phyloP scores from a whole-genome alignment of 2,888 invertebrate species.

The Platerodrilus igneus region DNA sequence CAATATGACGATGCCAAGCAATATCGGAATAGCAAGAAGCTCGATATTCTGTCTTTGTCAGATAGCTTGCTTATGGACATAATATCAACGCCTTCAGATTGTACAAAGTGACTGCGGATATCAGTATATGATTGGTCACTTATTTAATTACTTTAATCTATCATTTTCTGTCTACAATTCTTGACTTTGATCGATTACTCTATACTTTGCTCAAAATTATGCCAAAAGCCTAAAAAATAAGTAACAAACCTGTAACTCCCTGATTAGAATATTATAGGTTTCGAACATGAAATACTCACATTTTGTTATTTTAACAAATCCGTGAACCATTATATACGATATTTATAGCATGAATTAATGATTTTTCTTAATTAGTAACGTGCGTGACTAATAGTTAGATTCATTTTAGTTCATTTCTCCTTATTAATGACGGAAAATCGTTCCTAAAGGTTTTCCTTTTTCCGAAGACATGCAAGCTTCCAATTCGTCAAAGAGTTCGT shows the following conservation, averaged over 20 bases:
- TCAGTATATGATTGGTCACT: conserved; percentile 50
- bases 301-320: too few relatives aligned
- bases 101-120: conserved; percentile 11
- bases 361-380: conserved; percentile 47
- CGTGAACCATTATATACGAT: conserved; percentile 38
- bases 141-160: conserved; percentile 49
- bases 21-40: conserved; percentile 1
- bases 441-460: conserved; percentile 36
- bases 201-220: conserved; percentile 21
- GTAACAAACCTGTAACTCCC: too few relatives aligned
- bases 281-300: too few relatives aligned
- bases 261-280: too few relatives aligned
- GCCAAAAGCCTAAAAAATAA: conserved; percentile 22
- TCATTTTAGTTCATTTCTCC: conserved; percentile 35
- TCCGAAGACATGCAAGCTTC: conserved; percentile 39
- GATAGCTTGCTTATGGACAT: conserved; percentile 15
- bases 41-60: conserved; percentile 9
- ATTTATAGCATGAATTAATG: conserved; percentile 44
- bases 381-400: conserved; percentile 40
- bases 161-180: conserved; percentile 46
- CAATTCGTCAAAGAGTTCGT: conserved; percentile 45
- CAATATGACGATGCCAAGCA: conserved; percentile 32
- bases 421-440: conserved; percentile 38
- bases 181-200: conserved; percentile 46
- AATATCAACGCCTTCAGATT: conserved; percentile 18